Evolutionary conservation across 2,888 invertebrate species (phyloP).

Genomic region (Bibio marci): DNA sequence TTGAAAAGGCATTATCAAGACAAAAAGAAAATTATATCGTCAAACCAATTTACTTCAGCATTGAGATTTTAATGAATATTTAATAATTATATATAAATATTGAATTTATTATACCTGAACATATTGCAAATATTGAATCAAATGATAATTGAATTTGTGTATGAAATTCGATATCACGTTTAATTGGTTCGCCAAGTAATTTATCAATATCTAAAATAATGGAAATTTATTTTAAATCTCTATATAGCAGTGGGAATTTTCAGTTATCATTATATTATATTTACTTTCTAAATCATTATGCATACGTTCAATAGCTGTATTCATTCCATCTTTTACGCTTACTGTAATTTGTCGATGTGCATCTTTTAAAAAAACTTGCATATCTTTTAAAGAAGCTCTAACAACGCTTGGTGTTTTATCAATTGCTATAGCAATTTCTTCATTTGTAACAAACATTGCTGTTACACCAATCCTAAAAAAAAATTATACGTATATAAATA

Average conservation of each 20-base stretch:
- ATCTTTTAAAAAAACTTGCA: conserved; percentile 41
- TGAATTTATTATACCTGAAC: conserved; percentile 38
- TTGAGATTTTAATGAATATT: background rate
- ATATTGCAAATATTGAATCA: conserved; percentile 51
- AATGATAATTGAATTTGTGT: conserved; percentile 61
- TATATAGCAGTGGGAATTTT: background rate
- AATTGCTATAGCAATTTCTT: conserved; percentile 38
- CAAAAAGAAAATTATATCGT: background rate
- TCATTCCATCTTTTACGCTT: conserved; percentile 36
- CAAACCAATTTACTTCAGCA: background rate
- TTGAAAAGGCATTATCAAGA: too few species aligned
- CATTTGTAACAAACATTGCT: conserved; percentile 44
- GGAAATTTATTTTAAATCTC: background rate
- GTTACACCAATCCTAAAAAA: conserved; percentile 35
- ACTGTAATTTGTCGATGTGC: conserved; percentile 44
- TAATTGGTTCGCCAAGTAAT: conserved; percentile 60
- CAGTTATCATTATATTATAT: too few species aligned
- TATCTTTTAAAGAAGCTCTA: conserved; percentile 39
- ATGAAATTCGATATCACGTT: conserved; percentile 50
- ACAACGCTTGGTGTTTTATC: conserved; percentile 35
- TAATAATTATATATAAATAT: background rate
- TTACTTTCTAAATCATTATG: conserved; percentile 46
- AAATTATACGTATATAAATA: background rate
- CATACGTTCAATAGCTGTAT: conserved; percentile 41
- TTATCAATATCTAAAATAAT: conserved; percentile 44